phyloP scores from a whole-genome alignment of 2,113 vertebrate genomes.

The Odobenus rosmarus region DNA sequence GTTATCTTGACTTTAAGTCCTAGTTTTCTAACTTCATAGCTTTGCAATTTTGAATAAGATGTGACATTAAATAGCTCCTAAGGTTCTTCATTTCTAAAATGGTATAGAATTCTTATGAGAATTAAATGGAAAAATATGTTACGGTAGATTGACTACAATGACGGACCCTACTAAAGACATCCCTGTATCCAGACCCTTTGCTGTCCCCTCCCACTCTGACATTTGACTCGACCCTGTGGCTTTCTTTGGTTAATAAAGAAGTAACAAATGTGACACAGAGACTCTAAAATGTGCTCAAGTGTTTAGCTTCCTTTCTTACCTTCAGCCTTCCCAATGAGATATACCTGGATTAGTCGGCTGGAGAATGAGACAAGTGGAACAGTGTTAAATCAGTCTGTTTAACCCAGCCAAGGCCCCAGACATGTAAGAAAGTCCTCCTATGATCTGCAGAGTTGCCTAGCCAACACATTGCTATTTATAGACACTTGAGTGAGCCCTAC shows the following conservation, averaged over 20 bases:
- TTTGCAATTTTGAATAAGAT: not conserved
- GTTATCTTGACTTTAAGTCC: not conserved
- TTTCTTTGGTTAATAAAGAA: not conserved
- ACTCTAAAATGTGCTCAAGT: not conserved
- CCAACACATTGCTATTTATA: not conserved
- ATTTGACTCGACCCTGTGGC: not conserved
- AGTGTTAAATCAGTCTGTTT: not conserved
- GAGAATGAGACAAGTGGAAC: not conserved
- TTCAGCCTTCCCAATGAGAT: not conserved
- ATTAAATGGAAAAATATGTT: not conserved
- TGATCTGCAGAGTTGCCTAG: not conserved
- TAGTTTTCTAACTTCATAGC: not conserved
- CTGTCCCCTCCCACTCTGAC: not conserved
- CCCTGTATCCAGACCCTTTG: rapidly evolving
- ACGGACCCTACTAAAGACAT: not conserved
- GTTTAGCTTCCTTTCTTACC: not conserved
- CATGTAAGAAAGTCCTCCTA: rapidly evolving
- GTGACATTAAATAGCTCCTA: not conserved
- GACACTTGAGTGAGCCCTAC: not conserved
- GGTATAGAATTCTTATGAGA: not conserved
- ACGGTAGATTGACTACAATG: not conserved
- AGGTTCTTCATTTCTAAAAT: not conserved
- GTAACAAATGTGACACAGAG: not conserved
- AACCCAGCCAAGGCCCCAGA: not conserved
- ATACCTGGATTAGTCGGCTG: not conserved